Evolutionary conservation across 2,888 invertebrate species (phyloP), one percentile per base, ranked within the genome.

Genomic region (Escarpia spicata): DNA sequence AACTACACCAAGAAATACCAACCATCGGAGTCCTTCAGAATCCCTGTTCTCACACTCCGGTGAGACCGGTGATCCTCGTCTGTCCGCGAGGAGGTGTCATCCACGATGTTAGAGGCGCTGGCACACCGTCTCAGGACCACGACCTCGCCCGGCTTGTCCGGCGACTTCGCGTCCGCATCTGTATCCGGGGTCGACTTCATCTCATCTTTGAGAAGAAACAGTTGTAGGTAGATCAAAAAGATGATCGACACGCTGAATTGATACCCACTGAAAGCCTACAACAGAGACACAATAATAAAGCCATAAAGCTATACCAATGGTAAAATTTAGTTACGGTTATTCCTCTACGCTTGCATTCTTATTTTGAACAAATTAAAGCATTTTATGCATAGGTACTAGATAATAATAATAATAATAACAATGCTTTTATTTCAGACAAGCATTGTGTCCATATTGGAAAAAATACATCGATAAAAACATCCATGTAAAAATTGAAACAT

Each of bases 241-340:
- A 94, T 93, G 43, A 96, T 94, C 2, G 96, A 95, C 8, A 95
- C 95, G 10, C 94, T 92, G 94, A 95, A 96, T 44, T 96, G 94
- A 94, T 96, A 96, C 60, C 96, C 94, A 92, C 95, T 93, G 93
- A 95, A 96, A 90, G 95, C 95, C 96, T 96, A 95, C 44, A 91
- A 92, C 75, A 91, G 19, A 90, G n/a, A 89, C 44, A 89, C 43
- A 19, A 15, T 15, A 90, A 9, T 8, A 10, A 43, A 90, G 31
- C 12, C 12, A 12, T 37, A 37, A 37, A 37, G 37, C 37, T 37
- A 37, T 1, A 37, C 37, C 37, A 37, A 37, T 37, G 37, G 3
- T 52, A 52, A 3, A 2, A 52, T 12, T 12, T 37, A 52, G 52
- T 1, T 52, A 52, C 52, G 52, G 52, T 52, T 12, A 12, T 52